phyloP scores from a whole-genome alignment of 2,113 vertebrate genomes.

The Myocastor coypus region DNA sequence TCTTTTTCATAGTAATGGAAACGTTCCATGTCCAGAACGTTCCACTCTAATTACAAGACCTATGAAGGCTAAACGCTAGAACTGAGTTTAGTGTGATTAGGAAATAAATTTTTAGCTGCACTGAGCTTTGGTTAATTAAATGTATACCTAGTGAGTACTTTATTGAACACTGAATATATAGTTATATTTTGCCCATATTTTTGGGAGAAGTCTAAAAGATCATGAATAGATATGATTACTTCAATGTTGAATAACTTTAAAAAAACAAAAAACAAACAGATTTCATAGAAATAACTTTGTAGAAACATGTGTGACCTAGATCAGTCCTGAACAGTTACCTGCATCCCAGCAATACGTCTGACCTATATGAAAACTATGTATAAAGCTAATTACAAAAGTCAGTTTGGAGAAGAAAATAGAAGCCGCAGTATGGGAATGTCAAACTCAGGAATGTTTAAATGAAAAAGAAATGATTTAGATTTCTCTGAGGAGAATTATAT shows the following conservation, averaged over 20 bases:
- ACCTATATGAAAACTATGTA: neutral
- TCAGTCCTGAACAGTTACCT: neutral
- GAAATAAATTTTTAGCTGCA: neutral
- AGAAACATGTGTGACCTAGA: neutral
- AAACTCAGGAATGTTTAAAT: neutral
- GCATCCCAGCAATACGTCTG: neutral
- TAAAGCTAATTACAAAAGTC: neutral
- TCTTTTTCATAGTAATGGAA: neutral
- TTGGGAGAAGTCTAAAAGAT: neutral
- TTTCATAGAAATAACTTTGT: neutral
- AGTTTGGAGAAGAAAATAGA: conserved; percentile 47
- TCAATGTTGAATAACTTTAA: neutral
- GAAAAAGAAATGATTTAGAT: neutral
- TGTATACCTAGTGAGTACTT: neutral
- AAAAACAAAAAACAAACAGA: neutral
- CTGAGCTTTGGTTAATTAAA: neutral
- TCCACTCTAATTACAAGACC: neutral
- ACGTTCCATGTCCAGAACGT: neutral
- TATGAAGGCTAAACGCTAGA: neutral
- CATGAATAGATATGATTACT: neutral
- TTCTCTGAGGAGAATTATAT: neutral
- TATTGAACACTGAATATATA: neutral
- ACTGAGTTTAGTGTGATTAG: neutral
- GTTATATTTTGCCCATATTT: neutral
- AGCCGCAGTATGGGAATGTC: neutral